Evolutionary conservation across 1,140 invertebrate genomes (phyloP), one percentile per base, ranked within the genome.

Genomic region (Drosophila busckii): DNA sequence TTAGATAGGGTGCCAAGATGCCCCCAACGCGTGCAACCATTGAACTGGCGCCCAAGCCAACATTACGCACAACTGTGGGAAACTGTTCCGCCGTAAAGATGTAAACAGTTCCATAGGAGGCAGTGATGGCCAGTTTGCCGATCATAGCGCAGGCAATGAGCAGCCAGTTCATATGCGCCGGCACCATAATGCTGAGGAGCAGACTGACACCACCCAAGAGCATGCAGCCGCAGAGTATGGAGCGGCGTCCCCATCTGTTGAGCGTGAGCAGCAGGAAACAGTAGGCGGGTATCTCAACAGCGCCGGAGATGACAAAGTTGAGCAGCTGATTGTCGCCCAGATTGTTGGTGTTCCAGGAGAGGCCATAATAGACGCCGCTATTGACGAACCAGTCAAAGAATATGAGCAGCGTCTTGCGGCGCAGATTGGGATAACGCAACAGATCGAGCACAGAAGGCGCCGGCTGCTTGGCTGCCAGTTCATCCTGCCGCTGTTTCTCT

Each of bases 331-430:
- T 93, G 12, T 92, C 93, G 20, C 91, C 93, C 41, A 96, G 89
- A 73, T 93, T 93, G 10, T 92, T 92, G 0, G 93, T 92, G 70
- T 94, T 94, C 90, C 94, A 93, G 0, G 94, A 94, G 1, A 96
- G 85, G 0, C 94, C 95, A 67, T 95, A 96, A 84, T 95, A 96
- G 3, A 94, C 92, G 25, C 93, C 91, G 56, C 92, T 93, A 70
- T 94, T 94, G 5, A 93, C 93, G 70, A 95, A 92, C 93, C 94
- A 95, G 71, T 93, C 91, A 76, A 94, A 94, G 85, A 94, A 95
- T 45, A 95, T 90, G 23, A 94, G 89, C 1, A 94, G 49, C 19
- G 93, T 92, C 65, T 93, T 91, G 10, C 90, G 90, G 12, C 93
- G 89, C 9, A 96, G 87, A 71, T 92, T 92, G 2, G 91, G 90